These are phyloP conservation scores for Buathra laborator DNA, from an alignment of 2,888 invertebrate genomes.

Conservation along the genomic window DNA sequence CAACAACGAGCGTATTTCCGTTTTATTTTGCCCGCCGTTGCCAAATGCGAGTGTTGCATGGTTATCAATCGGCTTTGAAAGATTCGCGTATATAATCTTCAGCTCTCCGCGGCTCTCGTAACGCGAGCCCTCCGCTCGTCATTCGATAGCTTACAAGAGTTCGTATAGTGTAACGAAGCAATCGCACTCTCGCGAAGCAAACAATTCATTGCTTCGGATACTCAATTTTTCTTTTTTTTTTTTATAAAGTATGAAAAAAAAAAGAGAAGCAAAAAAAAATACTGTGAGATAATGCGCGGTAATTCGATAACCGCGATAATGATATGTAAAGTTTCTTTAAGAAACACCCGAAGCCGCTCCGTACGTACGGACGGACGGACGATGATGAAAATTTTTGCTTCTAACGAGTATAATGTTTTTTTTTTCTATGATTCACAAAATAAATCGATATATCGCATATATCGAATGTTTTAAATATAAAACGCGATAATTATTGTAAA, in stretches of 20 bases:
- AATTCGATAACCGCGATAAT: slow-evolving; percentile 1
- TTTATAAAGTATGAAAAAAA: slow-evolving; percentile 2
- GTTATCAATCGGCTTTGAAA: slow-evolving; percentile 32
- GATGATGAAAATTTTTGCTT: no score
- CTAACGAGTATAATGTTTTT: no score
- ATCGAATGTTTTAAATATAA: no score
- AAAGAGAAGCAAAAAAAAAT: slow-evolving; percentile 22
- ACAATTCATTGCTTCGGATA: slow-evolving; percentile 29
- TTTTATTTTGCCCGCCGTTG: slow-evolving; percentile 41
- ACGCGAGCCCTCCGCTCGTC: slow-evolving; percentile 8
- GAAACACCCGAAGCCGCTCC: slow-evolving; percentile 12
- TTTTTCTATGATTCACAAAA: no score
- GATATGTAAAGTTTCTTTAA: slow-evolving; percentile 41
- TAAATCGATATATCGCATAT: no score
- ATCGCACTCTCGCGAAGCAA: slow-evolving; percentile 13
- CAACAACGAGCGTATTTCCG: slow-evolving; percentile 1
- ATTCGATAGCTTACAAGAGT: slow-evolving; percentile 32
- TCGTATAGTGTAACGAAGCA: background rate
- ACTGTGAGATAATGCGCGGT: slow-evolving; percentile 41
- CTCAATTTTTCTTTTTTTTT: slow-evolving; percentile 27
- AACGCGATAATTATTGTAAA: background rate
- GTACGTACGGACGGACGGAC: no score
- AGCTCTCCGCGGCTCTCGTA: background rate
- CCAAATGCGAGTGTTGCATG: slow-evolving; percentile 1
- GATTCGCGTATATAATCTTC: slow-evolving; percentile 28